Evolutionary conservation across 2,888 invertebrate species (phyloP).

Genomic region (Argyresthia albistria): DNA sequence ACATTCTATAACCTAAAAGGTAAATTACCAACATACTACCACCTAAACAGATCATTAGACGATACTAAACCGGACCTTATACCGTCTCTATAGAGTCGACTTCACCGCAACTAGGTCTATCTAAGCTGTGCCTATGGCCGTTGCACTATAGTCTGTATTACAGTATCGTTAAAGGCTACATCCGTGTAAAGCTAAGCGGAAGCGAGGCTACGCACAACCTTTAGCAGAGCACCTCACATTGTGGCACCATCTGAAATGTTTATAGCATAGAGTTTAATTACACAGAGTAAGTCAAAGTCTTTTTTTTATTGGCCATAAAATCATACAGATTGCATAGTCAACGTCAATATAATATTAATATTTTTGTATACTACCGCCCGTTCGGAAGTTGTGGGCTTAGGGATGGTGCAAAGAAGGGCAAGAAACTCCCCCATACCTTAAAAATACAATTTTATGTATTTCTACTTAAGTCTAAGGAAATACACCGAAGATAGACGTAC

Average conservation of each 20-base stretch:
- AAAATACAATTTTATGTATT: too few relatives aligned
- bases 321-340: too few relatives aligned
- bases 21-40: neutral
- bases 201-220: constrained; percentile 39
- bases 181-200: constrained; percentile 31
- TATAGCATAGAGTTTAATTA: neutral
- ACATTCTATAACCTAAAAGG: neutral
- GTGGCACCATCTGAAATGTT: constrained; percentile 36
- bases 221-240: constrained; percentile 61
- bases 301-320: too few relatives aligned
- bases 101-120: constrained; percentile 1
- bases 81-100: neutral
- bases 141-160: constrained; percentile 12
- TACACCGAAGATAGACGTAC: too few relatives aligned
- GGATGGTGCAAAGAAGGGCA: too few relatives aligned
- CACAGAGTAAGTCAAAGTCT: too few relatives aligned
- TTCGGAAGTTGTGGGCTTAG: too few relatives aligned
- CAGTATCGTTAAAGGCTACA: constrained; percentile 26
- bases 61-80: neutral
- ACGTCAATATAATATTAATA: too few relatives aligned
- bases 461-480: too few relatives aligned
- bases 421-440: too few relatives aligned
- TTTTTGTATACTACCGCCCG: too few relatives aligned
- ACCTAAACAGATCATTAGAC: neutral
- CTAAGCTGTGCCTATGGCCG: constrained; percentile 10